Base-by-base conservation (phyloP, 2,113 vertebrate genomes). In the Eidolon helvum region DNA sequence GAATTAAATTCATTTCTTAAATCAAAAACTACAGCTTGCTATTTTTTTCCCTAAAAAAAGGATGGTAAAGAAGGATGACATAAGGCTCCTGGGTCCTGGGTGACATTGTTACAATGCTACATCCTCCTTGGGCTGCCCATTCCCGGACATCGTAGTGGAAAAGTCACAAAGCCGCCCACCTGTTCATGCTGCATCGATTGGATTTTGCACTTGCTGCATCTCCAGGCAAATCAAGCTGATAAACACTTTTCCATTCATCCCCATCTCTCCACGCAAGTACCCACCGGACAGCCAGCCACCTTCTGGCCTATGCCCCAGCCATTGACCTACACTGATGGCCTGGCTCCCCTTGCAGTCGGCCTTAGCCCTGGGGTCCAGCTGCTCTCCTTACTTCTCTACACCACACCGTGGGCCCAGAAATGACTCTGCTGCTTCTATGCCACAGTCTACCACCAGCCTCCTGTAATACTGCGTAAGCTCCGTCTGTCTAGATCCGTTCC, bases 1-100 rank as follows among this genome's bases (percentile, higher is more conserved):
- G 35, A 45, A 55, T 68, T 63, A 40, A 33, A n/a, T 90, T 30
- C 61, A 78, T 53, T 53, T 53, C 79, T 89, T 95, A 90, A 68
- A 75, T 82, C 30, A 66, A 72, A 93, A 89, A 3, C n/a, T 35
- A 45, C 15, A 38, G 18, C 55, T 82, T 63, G 40, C 43, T 40
- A 22, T 6, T 57, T 48, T n/a, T 77, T 16, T 15, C 50, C 65
- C 48, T 22, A 55, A n/a, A 55, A 43, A 63, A 68, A 33, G 16
- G 55, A n/a, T 6, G 66, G 48, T 38, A 38, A 40, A 61, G 28
- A 24, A 84, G 9, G 61, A 85, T 26, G 5, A 9, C 16, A 7
- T 5, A 18, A 55, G 3, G 5, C 12, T 15, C 61, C 38, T 24
- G 33, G 18, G 38, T 33, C 10, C 19, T 7, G 4, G 9, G 35